Evolutionary conservation across 2,888 invertebrate species (phyloP), one percentile per base, ranked within the genome.

Genomic region (Melinaea marsaeus): DNA sequence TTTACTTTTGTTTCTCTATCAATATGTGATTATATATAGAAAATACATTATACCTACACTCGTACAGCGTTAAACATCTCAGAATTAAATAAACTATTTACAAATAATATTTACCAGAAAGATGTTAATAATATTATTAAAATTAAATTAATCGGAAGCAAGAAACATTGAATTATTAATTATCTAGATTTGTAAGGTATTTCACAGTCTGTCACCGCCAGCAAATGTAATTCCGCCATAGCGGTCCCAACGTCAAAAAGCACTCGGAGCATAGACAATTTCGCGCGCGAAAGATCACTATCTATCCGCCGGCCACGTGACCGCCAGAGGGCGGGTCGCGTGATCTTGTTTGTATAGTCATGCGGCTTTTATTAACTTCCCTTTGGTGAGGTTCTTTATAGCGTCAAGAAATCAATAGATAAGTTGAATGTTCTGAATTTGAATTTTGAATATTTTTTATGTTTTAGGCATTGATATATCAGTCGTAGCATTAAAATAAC

Each of bases 241-340:
- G 58, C 65, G 59, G 64, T 61, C 42, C 64, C 11, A 58, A 60
- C 62, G 60, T 63, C 61, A 65, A 68, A 71, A 58, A 54, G 54
- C 45, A 55, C 60, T 62, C 60, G 70, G 66, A 69, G 71, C 80
- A 79, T 76, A 84, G 86, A 84, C 82, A 84, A 88, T 86, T 86
- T 86, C 78, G 82, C 85, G 84, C 79, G 78, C 78, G 77, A 83
- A 75, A 82, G 86, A 85, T 85, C 76, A 75, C 77, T 84, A 83
- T 85, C 85, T 73, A 74, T 77, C 78, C 77, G 74, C 75, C 78
- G 66, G 80, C 73, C 86, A 86, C 86, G 86, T 83, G 86, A 77
- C 80, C 69, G 77, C 80, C 81, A 46, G 72, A 63, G 76, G 77
- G 82, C 79, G 62, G 70, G 84, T 71, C 89, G 82, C 88, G 88